phyloP scores from a whole-genome alignment of 2,888 invertebrate genomes.

The Caradrina clavipalpis region DNA sequence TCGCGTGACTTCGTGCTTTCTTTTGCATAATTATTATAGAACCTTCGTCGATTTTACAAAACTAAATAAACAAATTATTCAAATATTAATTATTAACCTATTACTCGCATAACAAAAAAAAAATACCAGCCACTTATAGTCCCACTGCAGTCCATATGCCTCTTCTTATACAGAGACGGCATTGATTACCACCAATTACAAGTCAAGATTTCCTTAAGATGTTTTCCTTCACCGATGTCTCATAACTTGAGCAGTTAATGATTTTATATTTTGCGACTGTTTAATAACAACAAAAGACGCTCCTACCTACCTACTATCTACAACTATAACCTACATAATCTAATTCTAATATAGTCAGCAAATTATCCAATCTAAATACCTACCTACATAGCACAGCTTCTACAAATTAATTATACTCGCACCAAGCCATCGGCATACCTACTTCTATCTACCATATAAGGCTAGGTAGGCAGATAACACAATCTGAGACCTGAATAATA shows the following conservation, averaged over 20 bases:
- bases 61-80: neutral
- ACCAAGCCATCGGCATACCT: conserved; percentile 28
- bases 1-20: neutral
- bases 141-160: too few relatives aligned
- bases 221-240: too few relatives aligned
- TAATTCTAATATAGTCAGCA: neutral
- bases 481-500: conserved; percentile 43
- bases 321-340: neutral
- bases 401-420: conserved; percentile 38
- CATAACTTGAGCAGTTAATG: neutral
- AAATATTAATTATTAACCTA: too few relatives aligned
- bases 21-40: neutral
- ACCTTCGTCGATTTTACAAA: neutral
- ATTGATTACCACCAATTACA: too few relatives aligned
- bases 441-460: conserved; percentile 29
- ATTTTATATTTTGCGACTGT: neutral
- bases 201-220: too few relatives aligned
- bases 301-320: neutral
- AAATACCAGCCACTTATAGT: too few relatives aligned
- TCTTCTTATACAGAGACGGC: too few relatives aligned
- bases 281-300: neutral
- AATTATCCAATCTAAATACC: neutral
- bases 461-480: conserved; percentile 28
- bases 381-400: neutral
- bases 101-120: too few relatives aligned